Evolutionary conservation across 2,888 invertebrate genomes (phyloP).

Genomic region (Elmis aenea): DNA sequence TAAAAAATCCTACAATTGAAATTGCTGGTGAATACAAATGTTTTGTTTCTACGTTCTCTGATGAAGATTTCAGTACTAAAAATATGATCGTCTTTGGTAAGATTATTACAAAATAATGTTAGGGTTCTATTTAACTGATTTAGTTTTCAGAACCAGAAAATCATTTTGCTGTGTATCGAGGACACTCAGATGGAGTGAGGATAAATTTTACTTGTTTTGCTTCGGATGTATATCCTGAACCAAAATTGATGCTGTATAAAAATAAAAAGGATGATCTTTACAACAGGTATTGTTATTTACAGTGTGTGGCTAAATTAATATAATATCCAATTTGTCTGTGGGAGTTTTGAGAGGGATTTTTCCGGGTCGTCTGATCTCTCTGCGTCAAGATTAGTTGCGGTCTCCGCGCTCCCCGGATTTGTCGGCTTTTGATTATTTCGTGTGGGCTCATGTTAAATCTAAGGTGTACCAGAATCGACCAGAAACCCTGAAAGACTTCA

Average conservation of each 20-base stretch:
- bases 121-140: neutral
- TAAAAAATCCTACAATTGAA: constrained; percentile 63
- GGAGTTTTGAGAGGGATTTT: too few relatives aligned
- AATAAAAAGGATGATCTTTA: constrained; percentile 33
- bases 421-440: too few relatives aligned
- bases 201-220: constrained; percentile 47
- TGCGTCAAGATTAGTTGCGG: neutral
- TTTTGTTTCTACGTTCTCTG: constrained; percentile 63
- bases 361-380: too few relatives aligned
- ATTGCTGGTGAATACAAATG: constrained; percentile 71
- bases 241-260: constrained; percentile 42
- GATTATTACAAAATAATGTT: too few relatives aligned
- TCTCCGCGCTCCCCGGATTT: too few relatives aligned
- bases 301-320: neutral
- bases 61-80: constrained; percentile 60
- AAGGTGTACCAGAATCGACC: too few relatives aligned
- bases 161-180: constrained; percentile 32
- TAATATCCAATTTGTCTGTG: constrained; percentile 1
- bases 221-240: constrained; percentile 44
- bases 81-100: constrained; percentile 66
- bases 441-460: too few relatives aligned
- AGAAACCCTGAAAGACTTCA: too few relatives aligned
- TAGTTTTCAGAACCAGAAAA: constrained; percentile 41
- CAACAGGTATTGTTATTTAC: constrained; percentile 24
- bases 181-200: constrained; percentile 34